Evolutionary conservation across 2,888 invertebrate species (phyloP).

Genomic region (Sialis lutaria): DNA sequence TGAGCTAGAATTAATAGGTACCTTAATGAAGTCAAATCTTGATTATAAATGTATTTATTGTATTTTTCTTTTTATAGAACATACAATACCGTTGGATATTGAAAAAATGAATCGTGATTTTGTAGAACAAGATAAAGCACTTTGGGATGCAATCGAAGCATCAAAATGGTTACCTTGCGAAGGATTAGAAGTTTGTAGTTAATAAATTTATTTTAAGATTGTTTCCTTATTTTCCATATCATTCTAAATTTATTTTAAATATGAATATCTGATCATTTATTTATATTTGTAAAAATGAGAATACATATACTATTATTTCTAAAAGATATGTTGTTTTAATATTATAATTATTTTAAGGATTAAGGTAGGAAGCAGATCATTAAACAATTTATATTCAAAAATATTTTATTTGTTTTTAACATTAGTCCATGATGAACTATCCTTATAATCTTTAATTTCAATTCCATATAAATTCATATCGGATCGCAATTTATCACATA

Average conservation of each 20-base stretch:
- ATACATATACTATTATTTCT: no score
- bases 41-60: neutral
- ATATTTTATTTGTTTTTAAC: no score
- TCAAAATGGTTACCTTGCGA: conserved; percentile 74
- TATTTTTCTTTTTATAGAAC: conserved; percentile 34
- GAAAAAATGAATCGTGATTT: conserved; percentile 63
- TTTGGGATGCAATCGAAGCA: conserved; percentile 68
- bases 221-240: no score
- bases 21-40: conserved; percentile 12
- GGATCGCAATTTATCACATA: conserved; percentile 50
- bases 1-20: conserved; percentile 58
- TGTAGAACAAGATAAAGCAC: conserved; percentile 52
- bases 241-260: no score
- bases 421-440: conserved; percentile 38
- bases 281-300: no score
- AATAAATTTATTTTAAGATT: neutral
- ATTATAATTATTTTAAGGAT: no score
- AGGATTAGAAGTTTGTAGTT: conserved; percentile 42
- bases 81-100: conserved; percentile 52
- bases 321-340: no score
- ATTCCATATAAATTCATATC: conserved; percentile 43
- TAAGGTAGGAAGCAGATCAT: no score
- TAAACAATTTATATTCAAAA: no score
- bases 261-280: no score
- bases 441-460: conserved; percentile 48